Evolutionary conservation across 1,140 invertebrate genomes (phyloP), one percentile per base, ranked within the genome.

Genomic region (Lethocerus indicus): DNA sequence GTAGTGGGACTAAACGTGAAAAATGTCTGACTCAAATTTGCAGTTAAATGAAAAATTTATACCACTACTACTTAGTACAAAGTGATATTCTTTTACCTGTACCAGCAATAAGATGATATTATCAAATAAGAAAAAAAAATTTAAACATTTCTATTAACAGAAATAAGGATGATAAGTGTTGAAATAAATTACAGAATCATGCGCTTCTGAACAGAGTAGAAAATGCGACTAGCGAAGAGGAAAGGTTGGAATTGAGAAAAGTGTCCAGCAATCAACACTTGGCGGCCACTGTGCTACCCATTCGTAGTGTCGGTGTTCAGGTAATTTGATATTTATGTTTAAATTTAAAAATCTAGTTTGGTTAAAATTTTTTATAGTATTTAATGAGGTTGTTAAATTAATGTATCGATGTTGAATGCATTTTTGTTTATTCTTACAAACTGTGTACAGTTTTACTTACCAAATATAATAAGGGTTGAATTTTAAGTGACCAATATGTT

Each of bases 291-390:
- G 66, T 98, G 49, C 70, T 98, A 61, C 95, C 95, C 26, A 83
- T 99, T 53, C 79, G 90, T 56, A 91, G 87, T 56, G 95, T 99
- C 28, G 95, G 95, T 37, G 94, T 98, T 45, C 94, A 98, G 77
- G 93, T 88, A 66, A 58, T 45, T 51, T 25, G 26, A 42, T 5
- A 28, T 49, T 45, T n/a, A n/a, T n/a, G n/a, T n/a, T n/a, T n/a
- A n/a, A 20, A 23, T 50, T 32, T 32, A n/a, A 32, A 32, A 32
- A 32, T 32, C n/a, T 32, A 32, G 9, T 32, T 7, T 12, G 7
- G 7, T 29, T 35, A 28, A 26, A 46, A 20, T 45, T 14, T n/a
- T n/a, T 35, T 9, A 32, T 32, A 32, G n/a, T 32, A 32, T 32
- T 32, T 32, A 9, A 9, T 32, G 9, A 32, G 29, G 28, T 47